These are phyloP conservation scores for Erebia ligea DNA, from an alignment of 2,888 invertebrate genomes.

Conservation along the genomic window DNA sequence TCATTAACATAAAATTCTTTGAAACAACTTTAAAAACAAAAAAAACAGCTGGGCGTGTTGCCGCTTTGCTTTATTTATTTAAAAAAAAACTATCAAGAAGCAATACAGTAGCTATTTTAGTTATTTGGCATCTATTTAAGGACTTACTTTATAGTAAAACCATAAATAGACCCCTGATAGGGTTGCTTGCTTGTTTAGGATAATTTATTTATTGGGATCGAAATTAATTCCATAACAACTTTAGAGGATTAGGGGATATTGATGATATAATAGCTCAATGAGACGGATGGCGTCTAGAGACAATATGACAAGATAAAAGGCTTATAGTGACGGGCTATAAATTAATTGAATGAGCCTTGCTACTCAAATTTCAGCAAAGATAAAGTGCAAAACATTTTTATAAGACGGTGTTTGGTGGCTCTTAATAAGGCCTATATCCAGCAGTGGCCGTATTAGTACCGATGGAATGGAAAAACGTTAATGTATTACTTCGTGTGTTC, in stretches of 20 bases:
- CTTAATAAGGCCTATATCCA: too few species aligned
- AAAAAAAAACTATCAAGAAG: too few species aligned
- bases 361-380: not conserved
- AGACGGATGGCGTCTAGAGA: constrained; percentile 18
- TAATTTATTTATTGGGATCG: constrained; percentile 31
- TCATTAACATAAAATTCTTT: too few species aligned
- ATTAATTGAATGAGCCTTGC: constrained; percentile 10
- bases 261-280: constrained; percentile 25
- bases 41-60: not conserved
- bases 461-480: too few species aligned
- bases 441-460: too few species aligned
- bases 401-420: too few species aligned
- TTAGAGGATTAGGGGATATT: constrained; percentile 29
- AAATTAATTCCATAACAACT: constrained; percentile 27
- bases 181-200: constrained; percentile 21
- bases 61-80: too few species aligned
- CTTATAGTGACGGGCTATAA: constrained; percentile 6
- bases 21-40: not conserved
- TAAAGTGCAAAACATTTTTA: not conserved
- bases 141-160: not conserved
- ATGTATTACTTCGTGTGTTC: too few species aligned
- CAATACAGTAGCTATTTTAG: too few species aligned
- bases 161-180: constrained; percentile 8
- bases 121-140: too few species aligned
- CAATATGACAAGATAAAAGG: constrained; percentile 20